phyloP scores from a whole-genome alignment of 1,140 invertebrate species.

The Proales similis region DNA sequence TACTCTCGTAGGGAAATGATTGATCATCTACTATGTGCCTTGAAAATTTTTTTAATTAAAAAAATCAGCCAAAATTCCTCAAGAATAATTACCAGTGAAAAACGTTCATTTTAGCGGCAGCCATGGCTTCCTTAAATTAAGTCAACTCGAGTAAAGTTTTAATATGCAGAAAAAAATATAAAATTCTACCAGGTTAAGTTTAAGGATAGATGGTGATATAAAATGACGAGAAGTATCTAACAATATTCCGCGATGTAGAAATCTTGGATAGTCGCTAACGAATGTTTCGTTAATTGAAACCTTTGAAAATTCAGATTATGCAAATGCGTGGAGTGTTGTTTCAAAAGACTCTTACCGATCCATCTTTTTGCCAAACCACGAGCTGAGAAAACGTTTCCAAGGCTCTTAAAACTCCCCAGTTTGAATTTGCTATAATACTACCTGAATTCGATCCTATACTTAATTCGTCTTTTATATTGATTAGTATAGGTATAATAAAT shows the following conservation, averaged over 20 bases:
- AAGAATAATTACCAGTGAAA: too few relatives aligned
- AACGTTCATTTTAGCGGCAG: slow-evolving; percentile 80
- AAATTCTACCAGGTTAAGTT: slow-evolving; percentile 39
- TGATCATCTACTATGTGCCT: slow-evolving; percentile 87
- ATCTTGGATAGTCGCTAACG: slow-evolving; percentile 49
- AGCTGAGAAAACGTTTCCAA: slow-evolving; percentile 35
- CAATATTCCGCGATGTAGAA: slow-evolving; percentile 67
- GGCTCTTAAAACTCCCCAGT: slow-evolving; percentile 35
- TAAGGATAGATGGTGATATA: slow-evolving; percentile 26
- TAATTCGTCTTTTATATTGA: slow-evolving; percentile 8
- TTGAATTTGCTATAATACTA: slow-evolving; percentile 15
- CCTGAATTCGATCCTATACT: background rate
- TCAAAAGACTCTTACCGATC: slow-evolving; percentile 1
- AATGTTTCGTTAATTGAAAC: slow-evolving; percentile 42
- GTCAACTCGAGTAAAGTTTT: slow-evolving; percentile 16
- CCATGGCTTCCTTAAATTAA: slow-evolving; percentile 63
- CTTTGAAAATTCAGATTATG: slow-evolving; percentile 4
- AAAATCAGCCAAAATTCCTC: too few relatives aligned
- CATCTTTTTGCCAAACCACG: slow-evolving; percentile 4
- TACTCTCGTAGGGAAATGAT: slow-evolving; percentile 76
- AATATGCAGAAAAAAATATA: slow-evolving; percentile 59
- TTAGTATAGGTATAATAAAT: background rate
- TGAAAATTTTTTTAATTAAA: too few relatives aligned
- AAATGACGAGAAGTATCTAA: slow-evolving; percentile 72
- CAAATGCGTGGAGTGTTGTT: background rate